Evolutionary conservation across 1,140 invertebrate genomes (phyloP), one percentile per base, ranked within the genome.

Genomic region (Scaptodrosophila lebanonensis): DNA sequence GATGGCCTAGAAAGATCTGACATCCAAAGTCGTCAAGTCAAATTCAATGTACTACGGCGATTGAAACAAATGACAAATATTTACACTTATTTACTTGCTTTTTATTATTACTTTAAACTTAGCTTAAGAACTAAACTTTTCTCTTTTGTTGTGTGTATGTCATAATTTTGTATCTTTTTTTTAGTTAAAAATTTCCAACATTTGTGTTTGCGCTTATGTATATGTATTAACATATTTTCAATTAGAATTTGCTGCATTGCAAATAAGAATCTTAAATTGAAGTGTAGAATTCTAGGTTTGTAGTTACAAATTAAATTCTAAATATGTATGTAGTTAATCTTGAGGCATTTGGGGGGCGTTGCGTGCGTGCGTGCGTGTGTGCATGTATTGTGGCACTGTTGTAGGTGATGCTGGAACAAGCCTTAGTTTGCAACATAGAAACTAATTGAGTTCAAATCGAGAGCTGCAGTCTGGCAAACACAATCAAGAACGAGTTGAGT

Each of bases 241-340:
- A 75, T 79, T 79, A 82, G 59, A 77, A 67, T 73, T 73, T 69
- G 68, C 75, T 73, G 73, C 73, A 61, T 73, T 77, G 79, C 73
- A 77, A 79, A 79, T 79, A 73, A 77, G 79, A 79, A 77, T 79
- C 73, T 82, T 79, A 82, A 73, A 53, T 73, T 79, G 73, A 79
- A 79, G 75, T 79, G 75, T 82, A 66, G 65, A 79, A 52, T 69
- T 79, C 75, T 79, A 79, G 65, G 73, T n/a, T n/a, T n/a, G n/a
- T 79, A 79, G 73, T 79, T 79, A 79, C 73, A 79, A 79, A 82
- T 69, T 79, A 82, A 68, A 79, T 51, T 69, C 73, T 79, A 79
- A 65, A 68, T 72, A 63, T 40, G 50, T 63, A 73, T 62, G 75
- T 69, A 73, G 57, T 79, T 66, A 73, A 82, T 82, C 82, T 79